Conservation (phyloP, 2,888 invertebrate species). For the Drosophila leonis region DNA sequence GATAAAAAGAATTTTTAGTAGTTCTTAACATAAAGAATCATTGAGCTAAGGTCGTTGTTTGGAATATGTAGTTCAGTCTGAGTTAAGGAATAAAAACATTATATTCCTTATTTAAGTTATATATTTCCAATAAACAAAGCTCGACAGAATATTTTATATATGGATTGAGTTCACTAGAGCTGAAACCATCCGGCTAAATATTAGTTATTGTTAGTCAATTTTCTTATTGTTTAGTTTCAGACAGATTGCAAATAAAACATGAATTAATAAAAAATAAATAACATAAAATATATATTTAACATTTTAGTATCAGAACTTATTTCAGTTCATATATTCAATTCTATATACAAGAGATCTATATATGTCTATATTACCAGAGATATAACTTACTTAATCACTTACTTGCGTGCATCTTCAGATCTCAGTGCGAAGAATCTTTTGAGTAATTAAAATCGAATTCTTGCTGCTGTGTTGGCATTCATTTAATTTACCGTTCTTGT, state of each 20-base stretch:
- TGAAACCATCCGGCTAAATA: too few species aligned
- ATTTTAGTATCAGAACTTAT: not conserved
- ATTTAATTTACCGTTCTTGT: constrained; percentile 35
- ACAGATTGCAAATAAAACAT: not conserved
- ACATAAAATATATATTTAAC: not conserved
- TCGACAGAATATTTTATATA: too few species aligned
- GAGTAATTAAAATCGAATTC: not conserved
- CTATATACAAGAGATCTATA: too few species aligned
- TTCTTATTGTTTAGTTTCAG: not conserved
- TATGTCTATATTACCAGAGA: not conserved
- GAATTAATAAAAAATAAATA: not conserved
- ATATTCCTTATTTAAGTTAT: not conserved
- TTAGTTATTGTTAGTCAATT: too few species aligned
- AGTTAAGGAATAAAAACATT: not conserved
- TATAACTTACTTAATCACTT: constrained; percentile 11
- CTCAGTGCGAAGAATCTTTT: not conserved
- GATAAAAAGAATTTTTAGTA: not conserved
- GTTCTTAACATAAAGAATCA: not conserved
- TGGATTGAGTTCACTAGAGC: too few species aligned
- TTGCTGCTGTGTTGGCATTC: constrained; percentile 8
- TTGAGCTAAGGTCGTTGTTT: not conserved
- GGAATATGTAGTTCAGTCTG: not conserved
- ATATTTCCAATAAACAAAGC: not conserved
- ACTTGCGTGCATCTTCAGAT: constrained; percentile 13
- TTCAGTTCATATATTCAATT: too few species aligned